Percentiles rank a stretch among this genome's conserved stretches.
phyloP scores from a whole-genome alignment of 2,888 invertebrate species.

The Acleris sparsana region DNA sequence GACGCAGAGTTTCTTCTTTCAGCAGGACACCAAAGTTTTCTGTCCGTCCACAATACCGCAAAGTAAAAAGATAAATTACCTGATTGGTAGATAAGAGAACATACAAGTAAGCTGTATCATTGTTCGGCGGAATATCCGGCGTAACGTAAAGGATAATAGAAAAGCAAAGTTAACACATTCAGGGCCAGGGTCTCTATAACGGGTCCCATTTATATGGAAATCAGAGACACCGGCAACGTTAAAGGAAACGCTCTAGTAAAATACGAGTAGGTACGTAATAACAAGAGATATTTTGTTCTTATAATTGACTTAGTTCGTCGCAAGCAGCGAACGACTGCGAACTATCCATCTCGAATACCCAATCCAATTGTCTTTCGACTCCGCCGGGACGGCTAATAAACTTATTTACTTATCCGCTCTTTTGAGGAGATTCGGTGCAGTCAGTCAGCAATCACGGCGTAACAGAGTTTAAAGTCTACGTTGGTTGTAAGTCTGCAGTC shows the following conservation, averaged over 20 bases:
- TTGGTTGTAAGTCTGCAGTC: slow-evolving; percentile 71
- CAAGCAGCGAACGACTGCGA: slow-evolving; percentile 32
- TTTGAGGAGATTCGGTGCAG: slow-evolving; percentile 35
- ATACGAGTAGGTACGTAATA: slow-evolving; percentile 23
- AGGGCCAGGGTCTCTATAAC: neutral
- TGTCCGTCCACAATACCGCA: neutral
- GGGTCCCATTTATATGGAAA: no score
- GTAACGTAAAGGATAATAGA: slow-evolving; percentile 24
- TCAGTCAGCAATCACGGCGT: slow-evolving; percentile 62
- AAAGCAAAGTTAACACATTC: slow-evolving; percentile 12
- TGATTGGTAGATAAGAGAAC: neutral
- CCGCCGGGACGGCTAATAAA: slow-evolving; percentile 65
- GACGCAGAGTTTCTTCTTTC: neutral
- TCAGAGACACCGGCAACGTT: slow-evolving; percentile 15
- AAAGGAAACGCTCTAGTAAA: slow-evolving; percentile 22
- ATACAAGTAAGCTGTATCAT: slow-evolving; percentile 4
- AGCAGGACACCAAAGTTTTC: slow-evolving; percentile 1
- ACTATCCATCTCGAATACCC: slow-evolving; percentile 55
- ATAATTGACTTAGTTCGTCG: slow-evolving; percentile 36
- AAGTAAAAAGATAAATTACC: slow-evolving; percentile 13
- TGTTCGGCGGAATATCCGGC: slow-evolving; percentile 16
- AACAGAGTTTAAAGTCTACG: slow-evolving; percentile 70
- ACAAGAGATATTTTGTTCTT: slow-evolving; percentile 33
- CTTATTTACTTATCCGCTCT: slow-evolving; percentile 54
- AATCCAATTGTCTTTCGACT: slow-evolving; percentile 65